phyloP scores from a whole-genome alignment of 2,888 invertebrate genomes.

The Catocala fraxini region DNA sequence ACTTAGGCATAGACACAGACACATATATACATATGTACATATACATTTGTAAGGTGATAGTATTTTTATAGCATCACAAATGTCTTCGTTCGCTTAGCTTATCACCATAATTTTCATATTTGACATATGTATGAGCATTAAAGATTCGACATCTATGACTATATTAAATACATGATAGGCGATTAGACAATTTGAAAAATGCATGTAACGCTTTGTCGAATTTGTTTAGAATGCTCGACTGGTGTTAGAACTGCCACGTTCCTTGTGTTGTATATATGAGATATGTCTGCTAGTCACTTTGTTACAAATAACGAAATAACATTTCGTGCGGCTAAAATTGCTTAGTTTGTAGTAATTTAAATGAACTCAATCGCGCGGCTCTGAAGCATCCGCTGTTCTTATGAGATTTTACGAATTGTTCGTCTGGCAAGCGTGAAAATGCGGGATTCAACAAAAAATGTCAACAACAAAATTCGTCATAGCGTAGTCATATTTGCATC shows the following conservation, averaged over 20 bases:
- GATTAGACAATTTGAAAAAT: slow-evolving; percentile 12
- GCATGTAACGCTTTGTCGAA: slow-evolving; percentile 8
- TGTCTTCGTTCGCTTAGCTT: slow-evolving; percentile 1
- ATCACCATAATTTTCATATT: not conserved
- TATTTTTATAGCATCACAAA: slow-evolving; percentile 8
- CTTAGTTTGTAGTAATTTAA: not conserved
- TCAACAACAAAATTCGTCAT: slow-evolving; percentile 12
- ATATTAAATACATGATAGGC: not conserved
- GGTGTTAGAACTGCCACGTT: slow-evolving; percentile 1
- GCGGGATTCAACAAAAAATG: not conserved
- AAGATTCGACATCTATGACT: not conserved
- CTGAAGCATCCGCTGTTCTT: slow-evolving; percentile 1
- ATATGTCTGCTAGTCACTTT: too few species aligned
- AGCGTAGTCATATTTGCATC: slow-evolving; percentile 35
- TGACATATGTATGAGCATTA: not conserved
- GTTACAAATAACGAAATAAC: too few species aligned
- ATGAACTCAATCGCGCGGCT: too few species aligned
- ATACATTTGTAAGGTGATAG: not conserved
- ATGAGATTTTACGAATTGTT: slow-evolving; percentile 8
- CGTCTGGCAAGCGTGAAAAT: slow-evolving; percentile 9
- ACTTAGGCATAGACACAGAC: not conserved
- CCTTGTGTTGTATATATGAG: not conserved
- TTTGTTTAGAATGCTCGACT: slow-evolving; percentile 1
- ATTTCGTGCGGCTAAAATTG: too few species aligned
- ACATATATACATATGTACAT: too few species aligned